Evolutionary conservation across 2,113 vertebrate species (phyloP).

Genomic region (Lasiurus cinereus): DNA sequence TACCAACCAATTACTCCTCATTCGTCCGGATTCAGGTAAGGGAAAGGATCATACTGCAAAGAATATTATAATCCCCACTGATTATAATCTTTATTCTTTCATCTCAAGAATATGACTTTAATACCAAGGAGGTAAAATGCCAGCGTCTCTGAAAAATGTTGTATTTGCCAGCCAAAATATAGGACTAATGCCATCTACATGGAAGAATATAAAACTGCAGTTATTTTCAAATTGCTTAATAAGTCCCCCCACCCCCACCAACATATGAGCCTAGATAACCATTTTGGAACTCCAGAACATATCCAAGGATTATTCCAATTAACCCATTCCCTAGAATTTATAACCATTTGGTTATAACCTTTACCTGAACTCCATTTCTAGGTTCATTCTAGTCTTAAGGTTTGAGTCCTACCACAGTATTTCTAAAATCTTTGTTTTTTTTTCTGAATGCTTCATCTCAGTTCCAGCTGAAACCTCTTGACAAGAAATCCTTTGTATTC

Average conservation of each 20-base stretch:
- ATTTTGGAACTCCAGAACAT: neutral
- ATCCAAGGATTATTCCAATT: neutral
- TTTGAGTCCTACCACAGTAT: neutral
- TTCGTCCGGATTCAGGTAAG: neutral
- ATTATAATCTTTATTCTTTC: constrained; percentile 5
- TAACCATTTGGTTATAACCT: neutral
- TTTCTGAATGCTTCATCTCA: constrained; percentile 45
- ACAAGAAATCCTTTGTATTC: neutral
- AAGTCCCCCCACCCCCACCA: neutral
- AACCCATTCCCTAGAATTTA: neutral
- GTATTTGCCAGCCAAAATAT: neutral
- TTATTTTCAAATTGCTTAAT: constrained; percentile 4
- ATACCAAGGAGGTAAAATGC: neutral
- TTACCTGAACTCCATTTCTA: neutral
- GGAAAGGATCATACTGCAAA: neutral
- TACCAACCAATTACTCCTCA: neutral
- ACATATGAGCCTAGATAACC: neutral
- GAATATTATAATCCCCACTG: neutral
- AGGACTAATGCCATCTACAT: constrained; percentile 4
- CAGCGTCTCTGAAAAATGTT: constrained; percentile 15
- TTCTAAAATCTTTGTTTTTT: neutral
- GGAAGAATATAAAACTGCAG: neutral
- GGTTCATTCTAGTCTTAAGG: neutral
- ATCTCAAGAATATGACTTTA: constrained; percentile 25
- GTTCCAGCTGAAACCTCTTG: neutral